These are phyloP conservation scores for Geotrupes spiniger DNA, from an alignment of 2,888 invertebrate species.

Conservation along the genomic window DNA sequence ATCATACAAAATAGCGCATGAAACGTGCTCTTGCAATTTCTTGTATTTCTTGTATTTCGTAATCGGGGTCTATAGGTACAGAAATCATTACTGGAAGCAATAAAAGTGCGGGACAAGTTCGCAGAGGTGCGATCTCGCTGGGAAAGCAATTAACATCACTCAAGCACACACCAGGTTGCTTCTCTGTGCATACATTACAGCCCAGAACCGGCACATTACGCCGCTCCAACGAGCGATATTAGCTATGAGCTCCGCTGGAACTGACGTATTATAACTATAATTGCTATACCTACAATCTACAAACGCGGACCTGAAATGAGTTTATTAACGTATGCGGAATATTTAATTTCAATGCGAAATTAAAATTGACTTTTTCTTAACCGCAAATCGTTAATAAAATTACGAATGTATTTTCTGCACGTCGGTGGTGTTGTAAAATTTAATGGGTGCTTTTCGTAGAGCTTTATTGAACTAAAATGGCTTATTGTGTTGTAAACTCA, in stretches of 20 bases:
- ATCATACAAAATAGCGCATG: neutral
- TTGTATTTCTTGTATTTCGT: slow-evolving; percentile 7
- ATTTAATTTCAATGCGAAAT: neutral
- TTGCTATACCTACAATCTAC: slow-evolving; percentile 16
- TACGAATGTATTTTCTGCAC: no score
- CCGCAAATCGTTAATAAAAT: no score
- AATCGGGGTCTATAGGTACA: slow-evolving; percentile 11
- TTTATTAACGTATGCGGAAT: slow-evolving; percentile 9
- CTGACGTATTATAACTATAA: slow-evolving; percentile 31
- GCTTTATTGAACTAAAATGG: no score
- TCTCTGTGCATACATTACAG: slow-evolving; percentile 37
- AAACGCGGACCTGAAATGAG: slow-evolving; percentile 9
- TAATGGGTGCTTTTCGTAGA: no score
- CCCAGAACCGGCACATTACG: slow-evolving; percentile 32
- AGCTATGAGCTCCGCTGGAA: slow-evolving; percentile 36
- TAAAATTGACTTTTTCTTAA: no score
- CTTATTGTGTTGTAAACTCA: no score
- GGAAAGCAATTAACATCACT: slow-evolving; percentile 45
- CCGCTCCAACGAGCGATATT: slow-evolving; percentile 38
- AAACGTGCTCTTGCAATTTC: neutral
- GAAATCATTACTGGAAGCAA: slow-evolving; percentile 33
- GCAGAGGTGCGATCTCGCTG: slow-evolving; percentile 39
- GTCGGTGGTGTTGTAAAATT: no score
- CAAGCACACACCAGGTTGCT: slow-evolving; percentile 40
- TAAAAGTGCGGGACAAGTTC: slow-evolving; percentile 35